Base-by-base conservation (phyloP, 2,888 invertebrate species). In the Hydropsyche betteni region DNA sequence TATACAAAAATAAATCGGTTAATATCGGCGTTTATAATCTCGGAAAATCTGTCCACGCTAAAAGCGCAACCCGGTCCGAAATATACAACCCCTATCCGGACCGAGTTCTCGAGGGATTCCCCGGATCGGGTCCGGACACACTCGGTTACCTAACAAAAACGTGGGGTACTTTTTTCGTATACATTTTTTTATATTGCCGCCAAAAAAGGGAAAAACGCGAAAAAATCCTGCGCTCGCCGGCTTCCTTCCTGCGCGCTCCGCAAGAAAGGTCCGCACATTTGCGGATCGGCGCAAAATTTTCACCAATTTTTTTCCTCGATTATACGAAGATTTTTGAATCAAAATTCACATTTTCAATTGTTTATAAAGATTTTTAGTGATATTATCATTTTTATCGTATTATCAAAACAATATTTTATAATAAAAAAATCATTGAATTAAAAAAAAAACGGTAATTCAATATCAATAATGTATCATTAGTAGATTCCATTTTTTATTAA, bases 131-230 rank as follows among this genome's bases (percentile, higher is more conserved):
- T 73, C 68, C 75, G 77, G 77, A 77, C 77, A 77, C 77, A 75
- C 77, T 77, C 77, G 69, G 77, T 77, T 77, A 77, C 77, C 74
- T 74, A 74, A 77, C 77, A 77, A 77, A 75, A 77, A 77, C 36
- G 75, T 7, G 33, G 16, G 6, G 33, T 64, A 33, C 64, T 36
- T 64, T 34, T 34, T 12, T 34, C 36, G 36, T 44, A 44, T 44
- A 44, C 44, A 44, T 44, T 8, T 44, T 8, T 10, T 6, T 44
- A 44, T 44, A 44, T 44, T 8, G 6, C 10, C 44, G 6, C 10
- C 10, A 10, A 44, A 44, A 44, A 44, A 44, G 44, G 7, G 44
- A 44, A 44, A 44, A 44, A 44, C 44, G 44, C 6, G 10, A 44
- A 44, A 44, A 44, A 44, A 44, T 8, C 4, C 44, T 44, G 6